Evolutionary conservation across 1,140 invertebrate genomes (phyloP).

Genomic region (Metopolophium dirhodum): DNA sequence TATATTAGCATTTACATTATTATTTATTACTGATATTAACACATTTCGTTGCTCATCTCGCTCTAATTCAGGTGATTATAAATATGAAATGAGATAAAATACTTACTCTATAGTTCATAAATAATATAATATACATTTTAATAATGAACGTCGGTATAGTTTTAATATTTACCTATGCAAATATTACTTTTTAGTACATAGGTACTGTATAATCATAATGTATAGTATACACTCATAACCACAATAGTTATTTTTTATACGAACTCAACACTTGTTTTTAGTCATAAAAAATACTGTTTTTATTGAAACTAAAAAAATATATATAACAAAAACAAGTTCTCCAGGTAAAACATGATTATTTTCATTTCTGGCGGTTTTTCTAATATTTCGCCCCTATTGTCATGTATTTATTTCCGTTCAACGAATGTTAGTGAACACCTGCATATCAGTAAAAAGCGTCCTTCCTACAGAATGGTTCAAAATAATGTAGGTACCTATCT

Average conservation of each 20-base stretch:
- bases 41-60: neutral
- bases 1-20: neutral
- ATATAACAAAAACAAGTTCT: neutral
- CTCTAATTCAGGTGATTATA: neutral
- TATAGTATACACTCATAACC: neutral
- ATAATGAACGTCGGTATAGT: neutral
- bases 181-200: neutral
- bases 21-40: neutral
- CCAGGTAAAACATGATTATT: neutral
- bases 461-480: neutral
- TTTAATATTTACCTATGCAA: neutral
- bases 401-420: neutral
- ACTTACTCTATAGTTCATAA: neutral
- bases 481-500: neutral
- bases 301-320: neutral
- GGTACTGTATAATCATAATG: neutral
- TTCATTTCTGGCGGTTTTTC: neutral
- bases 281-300: neutral
- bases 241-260: neutral
- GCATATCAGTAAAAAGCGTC: neutral
- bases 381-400: neutral
- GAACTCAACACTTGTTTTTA: neutral
- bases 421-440: neutral
- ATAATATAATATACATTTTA: neutral
- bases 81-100: neutral